These are phyloP conservation scores for Ornithoptera alexandrae DNA, from an alignment of 2,888 invertebrate species.

Conservation along the genomic window DNA sequence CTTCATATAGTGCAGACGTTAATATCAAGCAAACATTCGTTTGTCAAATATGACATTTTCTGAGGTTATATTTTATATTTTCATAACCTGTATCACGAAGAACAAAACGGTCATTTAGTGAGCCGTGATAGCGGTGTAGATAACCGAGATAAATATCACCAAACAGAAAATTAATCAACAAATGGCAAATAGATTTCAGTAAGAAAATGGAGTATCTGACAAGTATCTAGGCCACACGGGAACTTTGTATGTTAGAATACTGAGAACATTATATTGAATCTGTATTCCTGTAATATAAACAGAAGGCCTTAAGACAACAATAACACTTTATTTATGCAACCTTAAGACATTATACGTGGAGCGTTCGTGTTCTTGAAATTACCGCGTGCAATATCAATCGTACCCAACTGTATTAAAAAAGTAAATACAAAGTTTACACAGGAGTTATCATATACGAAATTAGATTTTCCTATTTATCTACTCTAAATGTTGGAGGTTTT, in stretches of 20 bases:
- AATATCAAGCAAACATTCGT: conserved; percentile 41
- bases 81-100: conserved; percentile 55
- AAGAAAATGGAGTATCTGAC: conserved; percentile 19
- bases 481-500: too few species aligned
- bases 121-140: conserved; percentile 58
- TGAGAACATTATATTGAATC: conserved; percentile 10
- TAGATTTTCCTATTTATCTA: too few species aligned
- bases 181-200: conserved; percentile 7
- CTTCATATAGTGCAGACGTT: conserved; percentile 42
- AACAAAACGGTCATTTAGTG: conserved; percentile 58
- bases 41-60: conserved; percentile 56
- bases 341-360: background rate
- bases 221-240: conserved; percentile 15
- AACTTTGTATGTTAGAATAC: conserved; percentile 1
- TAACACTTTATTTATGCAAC: background rate
- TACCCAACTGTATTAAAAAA: too few species aligned
- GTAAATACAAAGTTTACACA: background rate
- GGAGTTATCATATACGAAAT: too few species aligned
- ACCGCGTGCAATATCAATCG: background rate
- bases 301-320: conserved; percentile 2
- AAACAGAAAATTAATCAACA: conserved; percentile 3
- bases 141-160: conserved; percentile 9
- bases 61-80: conserved; percentile 55
- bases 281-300: conserved; percentile 7
- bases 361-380: background rate